Conservation (phyloP, 2,113 vertebrate species). For the Crocuta crocuta region DNA sequence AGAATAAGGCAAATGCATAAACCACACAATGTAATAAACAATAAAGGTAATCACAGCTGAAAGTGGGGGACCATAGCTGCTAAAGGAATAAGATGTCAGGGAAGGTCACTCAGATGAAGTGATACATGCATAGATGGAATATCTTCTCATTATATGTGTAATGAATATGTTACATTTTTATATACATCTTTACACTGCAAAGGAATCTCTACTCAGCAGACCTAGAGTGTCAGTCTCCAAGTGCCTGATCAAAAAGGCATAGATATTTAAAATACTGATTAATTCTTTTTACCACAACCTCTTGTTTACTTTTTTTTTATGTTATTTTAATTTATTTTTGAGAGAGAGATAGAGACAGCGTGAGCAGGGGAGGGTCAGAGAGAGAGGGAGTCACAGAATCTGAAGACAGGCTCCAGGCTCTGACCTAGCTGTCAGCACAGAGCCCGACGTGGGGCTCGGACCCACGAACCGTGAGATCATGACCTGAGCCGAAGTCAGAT, state of each 20-base stretch:
- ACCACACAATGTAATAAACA: background rate
- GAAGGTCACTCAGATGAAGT: background rate
- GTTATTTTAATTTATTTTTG: too few species aligned
- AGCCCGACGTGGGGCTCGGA: too few species aligned
- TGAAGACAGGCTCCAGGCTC: too few species aligned
- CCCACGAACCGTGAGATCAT: too few species aligned
- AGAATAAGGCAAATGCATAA: background rate
- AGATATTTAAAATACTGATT: background rate
- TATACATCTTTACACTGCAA: background rate
- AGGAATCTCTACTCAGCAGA: background rate
- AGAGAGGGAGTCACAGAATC: too few species aligned
- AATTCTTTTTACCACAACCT: background rate
- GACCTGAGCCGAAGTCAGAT: too few species aligned
- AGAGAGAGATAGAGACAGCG: too few species aligned
- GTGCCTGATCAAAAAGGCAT: background rate
- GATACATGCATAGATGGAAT: accelerated
- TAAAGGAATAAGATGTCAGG: background rate
- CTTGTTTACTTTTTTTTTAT: background rate
- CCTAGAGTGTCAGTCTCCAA: background rate
- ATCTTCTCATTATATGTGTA: background rate
- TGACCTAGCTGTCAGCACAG: too few species aligned
- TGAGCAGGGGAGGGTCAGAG: too few species aligned
- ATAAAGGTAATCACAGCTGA: too few species aligned
- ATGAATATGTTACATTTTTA: background rate
- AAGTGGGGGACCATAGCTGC: background rate